phyloP scores from a whole-genome alignment of 1,140 invertebrate species.

The Ruditapes philippinarum region DNA sequence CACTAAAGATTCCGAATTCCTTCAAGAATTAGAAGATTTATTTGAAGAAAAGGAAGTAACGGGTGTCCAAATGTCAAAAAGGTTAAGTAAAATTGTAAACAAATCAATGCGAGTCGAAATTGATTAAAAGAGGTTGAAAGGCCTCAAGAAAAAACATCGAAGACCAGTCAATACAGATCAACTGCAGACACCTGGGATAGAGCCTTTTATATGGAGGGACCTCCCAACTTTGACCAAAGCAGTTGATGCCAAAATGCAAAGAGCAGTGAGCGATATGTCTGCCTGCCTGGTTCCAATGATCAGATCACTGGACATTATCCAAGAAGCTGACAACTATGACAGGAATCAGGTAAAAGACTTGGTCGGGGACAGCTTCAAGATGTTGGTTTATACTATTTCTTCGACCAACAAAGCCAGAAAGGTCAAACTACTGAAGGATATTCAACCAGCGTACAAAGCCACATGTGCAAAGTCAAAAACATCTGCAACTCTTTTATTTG shows the following conservation, averaged over 20 bases:
- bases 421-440: background rate
- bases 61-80: background rate
- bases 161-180: background rate
- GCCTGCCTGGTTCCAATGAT: background rate
- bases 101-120: background rate
- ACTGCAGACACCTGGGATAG: background rate
- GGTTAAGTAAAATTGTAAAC: background rate
- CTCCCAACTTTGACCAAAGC: background rate
- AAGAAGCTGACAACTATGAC: background rate
- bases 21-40: slow-evolving; percentile 2
- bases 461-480: background rate
- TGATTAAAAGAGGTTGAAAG: background rate
- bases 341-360: background rate
- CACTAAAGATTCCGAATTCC: background rate
- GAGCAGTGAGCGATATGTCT: background rate
- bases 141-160: no score
- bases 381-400: background rate
- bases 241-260: background rate
- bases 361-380: background rate
- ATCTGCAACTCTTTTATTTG: background rate
- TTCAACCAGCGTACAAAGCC: background rate
- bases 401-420: background rate
- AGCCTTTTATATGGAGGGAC: background rate
- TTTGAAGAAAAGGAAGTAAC: background rate
- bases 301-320: background rate